Percentiles rank a stretch among this genome's conserved stretches.
Evolutionary conservation across 2,888 invertebrate species (phyloP).

Genomic region (Lapara coniferarum): DNA sequence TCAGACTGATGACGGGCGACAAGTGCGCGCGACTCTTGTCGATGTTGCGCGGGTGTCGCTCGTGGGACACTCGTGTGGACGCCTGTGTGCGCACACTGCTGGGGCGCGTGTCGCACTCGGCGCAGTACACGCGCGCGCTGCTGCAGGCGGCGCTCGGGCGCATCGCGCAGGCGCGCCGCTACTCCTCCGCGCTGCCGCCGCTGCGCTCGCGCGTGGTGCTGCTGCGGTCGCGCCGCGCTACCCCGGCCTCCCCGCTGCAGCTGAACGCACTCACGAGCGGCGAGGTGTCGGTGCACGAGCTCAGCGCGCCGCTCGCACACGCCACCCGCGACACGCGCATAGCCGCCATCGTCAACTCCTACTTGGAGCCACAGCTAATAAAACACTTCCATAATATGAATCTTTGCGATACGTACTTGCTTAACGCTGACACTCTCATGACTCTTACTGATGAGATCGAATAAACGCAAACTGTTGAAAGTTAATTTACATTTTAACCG

Average conservation of each 20-base stretch:
- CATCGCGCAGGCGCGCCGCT: slow-evolving; percentile 39
- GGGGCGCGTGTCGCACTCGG: slow-evolving; percentile 55
- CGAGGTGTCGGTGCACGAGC: slow-evolving; percentile 29
- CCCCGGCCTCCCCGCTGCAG: slow-evolving; percentile 25
- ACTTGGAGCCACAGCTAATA: slow-evolving; percentile 43
- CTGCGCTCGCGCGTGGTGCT: slow-evolving; percentile 49
- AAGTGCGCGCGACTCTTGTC: slow-evolving; percentile 35
- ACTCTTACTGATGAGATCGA: neutral
- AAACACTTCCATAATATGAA: slow-evolving; percentile 46
- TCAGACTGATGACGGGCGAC: slow-evolving; percentile 44
- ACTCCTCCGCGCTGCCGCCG: slow-evolving; percentile 34
- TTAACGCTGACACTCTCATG: slow-evolving; percentile 32
- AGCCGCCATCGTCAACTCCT: slow-evolving; percentile 48
- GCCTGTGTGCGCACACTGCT: slow-evolving; percentile 49
- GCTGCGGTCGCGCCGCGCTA: slow-evolving; percentile 39
- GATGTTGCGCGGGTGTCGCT: slow-evolving; percentile 29
- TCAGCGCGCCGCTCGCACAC: slow-evolving; percentile 38
- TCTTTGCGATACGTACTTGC: slow-evolving; percentile 46
- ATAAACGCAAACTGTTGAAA: neutral
- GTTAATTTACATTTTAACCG: neutral
- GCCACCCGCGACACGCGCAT: slow-evolving; percentile 46
- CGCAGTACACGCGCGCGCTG: slow-evolving; percentile 55
- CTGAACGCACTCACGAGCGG: slow-evolving; percentile 29
- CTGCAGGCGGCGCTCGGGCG: slow-evolving; percentile 52
- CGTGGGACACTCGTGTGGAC: no score